Conservation (phyloP, 2,113 vertebrate species). For the Hippocampus mohnikei region DNA sequence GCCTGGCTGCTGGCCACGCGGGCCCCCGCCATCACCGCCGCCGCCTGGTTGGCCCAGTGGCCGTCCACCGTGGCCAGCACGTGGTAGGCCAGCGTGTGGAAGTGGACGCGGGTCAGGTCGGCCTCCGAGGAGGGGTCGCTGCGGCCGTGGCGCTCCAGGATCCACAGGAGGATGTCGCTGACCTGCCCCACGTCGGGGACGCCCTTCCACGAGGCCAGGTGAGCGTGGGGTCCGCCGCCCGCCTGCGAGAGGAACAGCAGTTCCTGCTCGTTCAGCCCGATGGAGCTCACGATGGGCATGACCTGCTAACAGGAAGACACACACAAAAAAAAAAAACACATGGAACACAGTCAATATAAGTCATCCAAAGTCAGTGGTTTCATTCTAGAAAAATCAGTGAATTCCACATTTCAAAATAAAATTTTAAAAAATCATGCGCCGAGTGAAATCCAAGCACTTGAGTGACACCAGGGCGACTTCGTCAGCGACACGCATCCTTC, state of each 20-base stretch:
- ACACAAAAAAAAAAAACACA: neutral
- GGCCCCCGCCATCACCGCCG: constrained; percentile 86
- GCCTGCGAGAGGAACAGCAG: constrained; percentile 92
- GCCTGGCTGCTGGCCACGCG: constrained; percentile 87
- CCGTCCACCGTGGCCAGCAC: constrained; percentile 87
- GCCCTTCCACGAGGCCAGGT: constrained; percentile 78
- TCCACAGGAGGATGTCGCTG: constrained; percentile 94
- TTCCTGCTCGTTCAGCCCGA: constrained; percentile 97
- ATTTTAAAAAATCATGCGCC: too few relatives aligned
- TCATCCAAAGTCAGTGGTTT: neutral
- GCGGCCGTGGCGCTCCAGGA: constrained; percentile 82
- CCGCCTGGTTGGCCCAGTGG: constrained; percentile 88
- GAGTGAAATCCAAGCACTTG: too few relatives aligned
- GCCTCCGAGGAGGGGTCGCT: constrained; percentile 64
- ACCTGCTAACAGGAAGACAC: constrained; percentile 88
- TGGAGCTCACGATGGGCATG: constrained; percentile 88
- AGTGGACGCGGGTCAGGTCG: constrained; percentile 88
- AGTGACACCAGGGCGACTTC: too few relatives aligned
- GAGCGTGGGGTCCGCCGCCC: constrained; percentile 80
- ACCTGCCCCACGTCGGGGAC: constrained; percentile 85
- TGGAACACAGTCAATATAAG: neutral
- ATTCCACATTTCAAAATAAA: too few relatives aligned
- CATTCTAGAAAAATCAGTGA: too few relatives aligned
- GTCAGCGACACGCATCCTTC: too few relatives aligned
- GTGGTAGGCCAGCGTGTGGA: constrained; percentile 95